Evolutionary conservation across 2,113 vertebrate genomes (phyloP).

Genomic region (Ciconia stormi): DNA sequence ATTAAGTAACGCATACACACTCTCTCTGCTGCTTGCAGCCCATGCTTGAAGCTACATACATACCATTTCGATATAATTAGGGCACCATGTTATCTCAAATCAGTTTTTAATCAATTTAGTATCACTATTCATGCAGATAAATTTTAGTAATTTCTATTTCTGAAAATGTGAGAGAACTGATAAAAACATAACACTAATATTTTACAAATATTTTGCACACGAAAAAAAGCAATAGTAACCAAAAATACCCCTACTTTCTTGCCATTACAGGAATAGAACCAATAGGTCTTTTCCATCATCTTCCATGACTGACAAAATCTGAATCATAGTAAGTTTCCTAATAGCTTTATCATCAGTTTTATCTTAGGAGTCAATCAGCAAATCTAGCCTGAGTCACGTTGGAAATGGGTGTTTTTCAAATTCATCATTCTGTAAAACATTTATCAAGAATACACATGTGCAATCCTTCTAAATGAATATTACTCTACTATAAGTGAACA

Average conservation of each 20-base stretch:
- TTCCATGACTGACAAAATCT: neutral
- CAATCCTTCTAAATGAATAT: neutral
- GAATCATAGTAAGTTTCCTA: neutral
- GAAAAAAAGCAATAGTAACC: neutral
- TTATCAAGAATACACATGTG: neutral
- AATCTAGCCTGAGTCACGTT: neutral
- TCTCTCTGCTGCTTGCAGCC: neutral
- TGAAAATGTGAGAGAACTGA: neutral
- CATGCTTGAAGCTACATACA: neutral
- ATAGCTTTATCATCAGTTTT: neutral
- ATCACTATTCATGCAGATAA: neutral
- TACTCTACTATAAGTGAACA: neutral
- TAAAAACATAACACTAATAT: neutral
- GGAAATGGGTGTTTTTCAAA: neutral
- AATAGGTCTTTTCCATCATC: conserved; percentile 64
- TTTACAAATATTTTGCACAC: neutral
- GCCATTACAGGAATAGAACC: conserved; percentile 11
- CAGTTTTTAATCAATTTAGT: neutral
- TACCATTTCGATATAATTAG: neutral
- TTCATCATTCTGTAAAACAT: neutral
- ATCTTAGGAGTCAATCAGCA: neutral
- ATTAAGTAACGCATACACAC: neutral
- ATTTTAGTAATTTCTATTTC: neutral
- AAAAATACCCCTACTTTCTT: neutral
- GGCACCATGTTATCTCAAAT: neutral